These are phyloP conservation scores for Opisthograptis luteolata DNA, from an alignment of 2,888 invertebrate species.

Conservation along the genomic window DNA sequence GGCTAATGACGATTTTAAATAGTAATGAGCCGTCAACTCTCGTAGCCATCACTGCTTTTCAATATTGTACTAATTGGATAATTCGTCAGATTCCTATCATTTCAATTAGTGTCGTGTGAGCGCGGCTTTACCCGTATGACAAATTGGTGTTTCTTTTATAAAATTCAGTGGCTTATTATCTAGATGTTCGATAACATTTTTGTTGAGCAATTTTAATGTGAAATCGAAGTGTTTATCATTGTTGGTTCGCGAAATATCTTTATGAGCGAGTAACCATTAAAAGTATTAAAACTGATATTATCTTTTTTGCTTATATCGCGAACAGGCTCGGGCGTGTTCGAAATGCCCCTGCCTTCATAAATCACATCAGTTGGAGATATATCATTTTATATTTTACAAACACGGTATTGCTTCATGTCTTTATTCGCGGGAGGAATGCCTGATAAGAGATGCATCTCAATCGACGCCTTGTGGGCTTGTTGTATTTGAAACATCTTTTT, in stretches of 20 bases:
- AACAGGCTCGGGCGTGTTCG: constrained; percentile 46
- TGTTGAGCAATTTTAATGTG: constrained; percentile 22
- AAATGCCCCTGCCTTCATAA: constrained; percentile 60
- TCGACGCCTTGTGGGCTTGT: constrained; percentile 33
- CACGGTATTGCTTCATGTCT: constrained; percentile 47
- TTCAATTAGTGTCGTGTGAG: constrained; percentile 57
- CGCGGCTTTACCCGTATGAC: constrained; percentile 45
- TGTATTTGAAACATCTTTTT: constrained; percentile 11
- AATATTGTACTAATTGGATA: constrained; percentile 66
- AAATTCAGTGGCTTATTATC: constrained; percentile 30
- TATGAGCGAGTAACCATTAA: constrained; percentile 26
- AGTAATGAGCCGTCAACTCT: constrained; percentile 61
- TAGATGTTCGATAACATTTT: constrained; percentile 20
- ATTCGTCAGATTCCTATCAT: constrained; percentile 67
- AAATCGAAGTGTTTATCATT: constrained; percentile 13
- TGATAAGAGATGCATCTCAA: constrained; percentile 43
- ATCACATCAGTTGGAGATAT: constrained; percentile 54
- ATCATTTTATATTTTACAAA: constrained; percentile 37
- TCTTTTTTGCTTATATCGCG: constrained; percentile 30
- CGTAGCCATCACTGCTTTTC: constrained; percentile 56
- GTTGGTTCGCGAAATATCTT: constrained; percentile 18
- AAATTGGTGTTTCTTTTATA: constrained; percentile 49
- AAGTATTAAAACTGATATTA: constrained; percentile 23
- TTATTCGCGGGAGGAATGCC: constrained; percentile 50
- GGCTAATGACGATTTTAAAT: constrained; percentile 52